Evolutionary conservation across 2,113 vertebrate species (phyloP).

Genomic region (Taurulus bubalis): DNA sequence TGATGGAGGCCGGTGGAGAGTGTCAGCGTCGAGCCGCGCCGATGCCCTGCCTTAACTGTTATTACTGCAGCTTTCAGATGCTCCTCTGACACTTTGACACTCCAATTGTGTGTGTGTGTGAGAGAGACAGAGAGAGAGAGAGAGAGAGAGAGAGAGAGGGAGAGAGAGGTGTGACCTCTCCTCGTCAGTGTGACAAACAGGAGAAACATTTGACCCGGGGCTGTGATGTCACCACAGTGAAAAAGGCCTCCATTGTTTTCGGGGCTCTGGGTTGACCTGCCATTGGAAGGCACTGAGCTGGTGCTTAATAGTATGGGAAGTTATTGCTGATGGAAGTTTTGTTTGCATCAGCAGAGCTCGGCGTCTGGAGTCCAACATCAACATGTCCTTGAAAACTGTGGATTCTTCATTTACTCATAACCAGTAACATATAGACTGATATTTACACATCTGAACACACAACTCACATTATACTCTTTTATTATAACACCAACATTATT

Average conservation of each 20-base stretch:
- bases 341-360: conserved; percentile 8
- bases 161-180: background rate
- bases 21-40: conserved; percentile 64
- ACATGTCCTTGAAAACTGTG: too few relatives aligned
- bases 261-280: conserved; percentile 13
- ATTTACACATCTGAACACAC: too few relatives aligned
- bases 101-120: conserved; percentile 23
- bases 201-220: conserved; percentile 51
- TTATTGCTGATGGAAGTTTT: conserved; percentile 25
- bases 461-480: too few relatives aligned
- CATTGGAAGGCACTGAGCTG: conserved; percentile 57
- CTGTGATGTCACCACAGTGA: conserved; percentile 13
- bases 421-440: too few relatives aligned
- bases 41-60: conserved; percentile 71
- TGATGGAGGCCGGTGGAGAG: conserved; percentile 73
- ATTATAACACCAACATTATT: too few relatives aligned
- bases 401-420: too few relatives aligned
- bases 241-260: conserved; percentile 39
- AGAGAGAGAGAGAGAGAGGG: background rate
- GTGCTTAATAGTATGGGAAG: conserved; percentile 61
- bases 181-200: conserved; percentile 43
- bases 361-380: background rate
- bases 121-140: background rate
- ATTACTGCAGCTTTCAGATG: conserved; percentile 67
- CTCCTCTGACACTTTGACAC: conserved; percentile 67